Percentiles rank a stretch among this genome's conserved stretches.
phyloP scores from a whole-genome alignment of 2,888 invertebrate species.

The Mimumesa dahlbomi region DNA sequence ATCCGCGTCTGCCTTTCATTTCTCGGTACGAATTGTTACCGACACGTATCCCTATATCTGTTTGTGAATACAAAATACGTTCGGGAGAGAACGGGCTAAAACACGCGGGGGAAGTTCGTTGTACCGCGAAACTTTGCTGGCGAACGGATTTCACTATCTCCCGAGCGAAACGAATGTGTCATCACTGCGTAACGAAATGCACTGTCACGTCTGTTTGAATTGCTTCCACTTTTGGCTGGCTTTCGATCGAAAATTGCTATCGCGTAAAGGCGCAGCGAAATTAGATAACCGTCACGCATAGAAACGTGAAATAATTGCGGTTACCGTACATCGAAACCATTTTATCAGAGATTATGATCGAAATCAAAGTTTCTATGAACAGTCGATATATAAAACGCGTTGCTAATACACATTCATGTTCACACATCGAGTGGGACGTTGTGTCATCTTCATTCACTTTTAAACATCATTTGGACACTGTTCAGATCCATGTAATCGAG shows the following conservation, averaged over 20 bases:
- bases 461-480: no score
- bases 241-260: neutral
- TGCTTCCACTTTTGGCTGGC: neutral
- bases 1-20: conserved; percentile 50
- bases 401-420: no score
- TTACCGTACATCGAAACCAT: no score
- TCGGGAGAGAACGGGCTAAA: conserved; percentile 11
- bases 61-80: conserved; percentile 38
- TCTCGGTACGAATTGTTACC: conserved; percentile 41
- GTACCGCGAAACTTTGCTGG: conserved; percentile 53
- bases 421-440: no score
- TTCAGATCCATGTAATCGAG: conserved; percentile 1
- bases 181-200: conserved; percentile 11
- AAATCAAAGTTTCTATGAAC: no score
- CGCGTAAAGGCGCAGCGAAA: no score
- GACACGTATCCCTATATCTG: conserved; percentile 29
- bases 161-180: conserved; percentile 25
- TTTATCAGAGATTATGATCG: no score
- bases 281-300: no score
- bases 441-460: no score
- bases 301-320: no score
- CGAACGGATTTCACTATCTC: conserved; percentile 43
- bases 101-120: conserved; percentile 31
- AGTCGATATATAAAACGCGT: no score
- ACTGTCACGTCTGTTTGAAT: conserved; percentile 7